Evolutionary conservation across 2,888 invertebrate species (phyloP), one percentile per base, ranked within the genome.

Genomic region (Eubasilissa splendida): DNA sequence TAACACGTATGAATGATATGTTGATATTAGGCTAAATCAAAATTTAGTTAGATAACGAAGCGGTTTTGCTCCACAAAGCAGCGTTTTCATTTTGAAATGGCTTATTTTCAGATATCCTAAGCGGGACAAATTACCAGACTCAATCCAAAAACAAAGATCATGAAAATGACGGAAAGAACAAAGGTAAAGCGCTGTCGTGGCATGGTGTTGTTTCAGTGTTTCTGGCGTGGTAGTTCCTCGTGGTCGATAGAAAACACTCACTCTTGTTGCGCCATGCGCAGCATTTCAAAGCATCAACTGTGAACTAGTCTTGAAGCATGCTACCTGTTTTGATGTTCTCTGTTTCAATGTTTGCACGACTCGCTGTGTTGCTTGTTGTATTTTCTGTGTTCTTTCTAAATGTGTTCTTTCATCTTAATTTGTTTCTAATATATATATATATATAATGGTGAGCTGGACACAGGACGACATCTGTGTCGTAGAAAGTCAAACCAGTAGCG

Each of bases 81-180:
- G 42, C 42, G 9, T 66, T 77, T 77, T 77, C 42, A 77, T 77
- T 31, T 66, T 33, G 11, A 66, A 77, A 70, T 77, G 54, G 56
- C 54, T 80, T 71, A 71, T 80, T 78, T 93, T 89, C 92, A 94
- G 94, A 95, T 92, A 93, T 94, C 87, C 91, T 94, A 89, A 94
- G 94, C 91, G 94, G 94, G 85, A 93, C 94, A 86, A 92, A 91
- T 89, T 94, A 94, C 88, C 90, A 90, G 85, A 90, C 90, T 77
- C 90, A 89, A 85, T 85, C 88, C 84, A 91, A 93, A 90, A 92
- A 92, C 88, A 92, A 92, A 89, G 92, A 93, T 90, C 93, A 93
- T 86, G 95, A 95, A 88, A 95, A 95, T 87, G 95, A 95, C 86
- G 92, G 93, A 87, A 94, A 94, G 88, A 92, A 91, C 87, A 95